These are phyloP conservation scores for Mormyrus iriodes DNA, from an alignment of 2,113 vertebrate genomes.

Conservation along the genomic window DNA sequence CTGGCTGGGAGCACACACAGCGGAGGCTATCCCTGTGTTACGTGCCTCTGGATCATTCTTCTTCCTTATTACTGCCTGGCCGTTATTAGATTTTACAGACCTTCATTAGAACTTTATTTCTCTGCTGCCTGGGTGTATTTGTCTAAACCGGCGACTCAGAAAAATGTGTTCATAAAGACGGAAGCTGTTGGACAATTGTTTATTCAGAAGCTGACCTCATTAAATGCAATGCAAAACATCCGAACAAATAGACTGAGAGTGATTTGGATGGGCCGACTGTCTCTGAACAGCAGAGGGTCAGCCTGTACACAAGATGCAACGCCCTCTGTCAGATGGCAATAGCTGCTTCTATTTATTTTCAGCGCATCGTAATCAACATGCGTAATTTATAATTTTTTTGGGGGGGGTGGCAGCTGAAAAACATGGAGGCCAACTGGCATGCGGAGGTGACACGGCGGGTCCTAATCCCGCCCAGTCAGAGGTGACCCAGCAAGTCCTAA, in stretches of 20 bases:
- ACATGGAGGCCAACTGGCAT: conserved; percentile 23
- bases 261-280: conserved; percentile 12
- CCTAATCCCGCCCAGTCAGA: background rate
- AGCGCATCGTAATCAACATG: conserved; percentile 15
- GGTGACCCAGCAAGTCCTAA: background rate
- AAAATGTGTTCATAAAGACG: conserved; percentile 6
- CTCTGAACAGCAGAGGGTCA: background rate
- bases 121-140: background rate
- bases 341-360: conserved; percentile 27
- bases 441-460: conserved; percentile 2
- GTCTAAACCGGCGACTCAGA: background rate
- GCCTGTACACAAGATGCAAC: background rate
- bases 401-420: background rate
- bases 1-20: background rate
- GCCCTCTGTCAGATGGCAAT: background rate
- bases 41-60: background rate
- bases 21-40: too few species aligned
- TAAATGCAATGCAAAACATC: conserved; percentile 14
- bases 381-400: conserved; percentile 11
- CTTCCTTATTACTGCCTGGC: background rate
- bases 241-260: conserved; percentile 14
- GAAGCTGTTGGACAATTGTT: conserved; percentile 17
- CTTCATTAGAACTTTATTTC: background rate
- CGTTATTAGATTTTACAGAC: background rate
- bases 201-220: conserved; percentile 27